Evolutionary conservation across 2,888 invertebrate species (phyloP), one percentile per base, ranked within the genome.

Genomic region (Leucophora obtusa): DNA sequence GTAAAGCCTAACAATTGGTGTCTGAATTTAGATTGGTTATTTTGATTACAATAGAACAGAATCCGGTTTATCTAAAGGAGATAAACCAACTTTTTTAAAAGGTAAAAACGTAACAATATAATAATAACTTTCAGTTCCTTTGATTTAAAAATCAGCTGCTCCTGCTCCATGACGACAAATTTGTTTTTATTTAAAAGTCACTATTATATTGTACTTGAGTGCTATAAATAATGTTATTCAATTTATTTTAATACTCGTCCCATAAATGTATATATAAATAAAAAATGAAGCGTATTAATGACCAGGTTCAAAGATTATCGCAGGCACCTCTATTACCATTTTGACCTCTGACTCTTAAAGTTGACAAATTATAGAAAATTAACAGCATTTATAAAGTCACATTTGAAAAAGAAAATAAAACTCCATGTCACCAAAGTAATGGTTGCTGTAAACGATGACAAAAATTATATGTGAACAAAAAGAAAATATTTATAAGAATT

Each of bases 311-410:
- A 58, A 74, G 17, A 47, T 62, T 75, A 65, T 62, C 24, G 14
- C 51, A 33, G 11, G 33, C 33, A 65, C 8, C 38, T 60, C 28
- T 38, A 56, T 43, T 53, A 65, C 58, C 65, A 53, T 35, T 77
- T 77, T 77, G 73, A 70, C 60, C 77, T 81, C 38, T 66, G 47
- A 50, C 59, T 24, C 58, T 73, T 73, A 60, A 21, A 59, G 60
- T 70, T 81, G 81, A 81, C 69, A 81, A 77, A 77, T 81, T 73
- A 70, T 69, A 73, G 38, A 77, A 66, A 73, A 81, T 77, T 70
- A 77, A 81, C 77, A 65, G 72, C 72, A 76, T 73, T 76, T 73
- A 73, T 73, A 66, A 60, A 60, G 66, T 58, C 56, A 38, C 15
- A 35, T 28, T 17, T 15, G 17, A 21, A 43, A 17, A 21, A 47